Conservation (phyloP, 2,888 invertebrate genomes). For the Dascillus cervinus region DNA sequence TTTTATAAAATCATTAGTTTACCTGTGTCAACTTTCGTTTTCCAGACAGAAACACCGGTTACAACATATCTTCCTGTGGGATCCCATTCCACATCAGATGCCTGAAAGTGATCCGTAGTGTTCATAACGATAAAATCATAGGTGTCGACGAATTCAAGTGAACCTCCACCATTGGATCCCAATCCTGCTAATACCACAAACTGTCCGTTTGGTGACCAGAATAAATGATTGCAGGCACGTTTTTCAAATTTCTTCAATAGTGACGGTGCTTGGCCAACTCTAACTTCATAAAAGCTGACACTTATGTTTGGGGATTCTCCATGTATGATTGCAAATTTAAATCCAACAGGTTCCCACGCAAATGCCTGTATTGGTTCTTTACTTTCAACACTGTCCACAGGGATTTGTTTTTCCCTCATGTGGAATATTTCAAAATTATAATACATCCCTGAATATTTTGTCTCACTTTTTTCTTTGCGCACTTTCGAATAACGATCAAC, state of each 20-base stretch:
- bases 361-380: conserved; percentile 90
- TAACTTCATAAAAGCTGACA: conserved; percentile 89
- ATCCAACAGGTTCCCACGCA: conserved; percentile 97
- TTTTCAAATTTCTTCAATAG: conserved; percentile 83
- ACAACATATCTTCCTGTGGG: conserved; percentile 97
- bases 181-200: conserved; percentile 91
- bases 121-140: conserved; percentile 95
- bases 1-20: conserved; percentile 18
- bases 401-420: conserved; percentile 95
- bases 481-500: conserved; percentile 54
- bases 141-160: conserved; percentile 91
- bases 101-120: conserved; percentile 84
- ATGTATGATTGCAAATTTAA: conserved; percentile 93
- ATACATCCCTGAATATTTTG: conserved; percentile 93
- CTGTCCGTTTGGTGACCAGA: conserved; percentile 95
- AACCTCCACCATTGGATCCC: conserved; percentile 78
- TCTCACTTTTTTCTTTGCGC: conserved; percentile 89
- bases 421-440: conserved; percentile 99
- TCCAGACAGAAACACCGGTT: conserved; percentile 92
- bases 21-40: conserved; percentile 76
- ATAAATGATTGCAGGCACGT: conserved; percentile 82
- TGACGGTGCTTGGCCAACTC: conserved; percentile 82
- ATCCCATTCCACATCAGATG: conserved; percentile 98
- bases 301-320: conserved; percentile 80
- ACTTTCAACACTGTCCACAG: conserved; percentile 95